Evolutionary conservation across 2,888 invertebrate genomes (phyloP).

Genomic region (Tachina grossa): DNA sequence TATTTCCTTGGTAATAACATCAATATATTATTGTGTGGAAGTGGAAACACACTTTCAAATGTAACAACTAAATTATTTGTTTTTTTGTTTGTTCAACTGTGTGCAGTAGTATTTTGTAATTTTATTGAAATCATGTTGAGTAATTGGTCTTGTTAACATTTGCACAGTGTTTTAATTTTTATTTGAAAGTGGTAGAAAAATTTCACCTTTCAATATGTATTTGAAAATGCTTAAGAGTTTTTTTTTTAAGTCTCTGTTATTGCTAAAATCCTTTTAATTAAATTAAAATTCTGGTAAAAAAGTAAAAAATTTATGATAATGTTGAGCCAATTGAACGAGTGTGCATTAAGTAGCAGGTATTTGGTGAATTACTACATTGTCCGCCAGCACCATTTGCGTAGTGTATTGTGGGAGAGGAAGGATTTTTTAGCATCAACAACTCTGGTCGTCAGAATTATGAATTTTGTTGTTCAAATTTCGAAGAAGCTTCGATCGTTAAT

Average conservation of each 20-base stretch:
- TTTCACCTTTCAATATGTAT: background rate
- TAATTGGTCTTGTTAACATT: slow-evolving; percentile 76
- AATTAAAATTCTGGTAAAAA: no score
- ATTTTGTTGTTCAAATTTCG: no score
- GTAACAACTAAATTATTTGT: slow-evolving; percentile 41
- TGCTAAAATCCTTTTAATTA: no score
- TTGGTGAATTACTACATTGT: no score
- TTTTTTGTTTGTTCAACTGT: slow-evolving; percentile 63
- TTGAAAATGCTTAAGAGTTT: background rate
- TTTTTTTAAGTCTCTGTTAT: background rate
- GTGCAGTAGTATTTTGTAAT: slow-evolving; percentile 76
- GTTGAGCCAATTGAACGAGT: no score
- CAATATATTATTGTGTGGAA: slow-evolving; percentile 23
- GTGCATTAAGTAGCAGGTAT: no score
- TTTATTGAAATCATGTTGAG: slow-evolving; percentile 82
- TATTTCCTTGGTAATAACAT: slow-evolving; percentile 38
- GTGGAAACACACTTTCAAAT: slow-evolving; percentile 3
- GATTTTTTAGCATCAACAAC: no score
- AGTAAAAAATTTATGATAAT: no score
- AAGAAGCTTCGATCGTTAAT: no score
- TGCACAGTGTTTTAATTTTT: slow-evolving; percentile 28
- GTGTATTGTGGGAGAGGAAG: no score
- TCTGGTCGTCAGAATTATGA: no score
- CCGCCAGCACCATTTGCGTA: no score
- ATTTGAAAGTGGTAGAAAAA: background rate